Conservation (phyloP, 2,113 vertebrate genomes). For the Plecturocebus donacophilus region DNA sequence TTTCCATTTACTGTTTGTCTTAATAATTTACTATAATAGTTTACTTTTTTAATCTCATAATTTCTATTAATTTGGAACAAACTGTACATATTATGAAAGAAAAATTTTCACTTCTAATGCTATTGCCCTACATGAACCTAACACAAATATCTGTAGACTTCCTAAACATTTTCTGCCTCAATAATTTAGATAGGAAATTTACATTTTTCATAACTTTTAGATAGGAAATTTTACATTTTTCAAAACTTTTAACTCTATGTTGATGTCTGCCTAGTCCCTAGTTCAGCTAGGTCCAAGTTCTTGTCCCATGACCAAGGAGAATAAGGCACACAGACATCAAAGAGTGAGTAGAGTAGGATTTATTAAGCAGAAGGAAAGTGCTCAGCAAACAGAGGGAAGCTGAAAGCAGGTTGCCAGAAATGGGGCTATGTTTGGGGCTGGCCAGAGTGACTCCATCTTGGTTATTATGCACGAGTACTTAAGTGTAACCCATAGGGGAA, state of each 20-base stretch:
- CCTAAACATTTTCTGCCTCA: neutral
- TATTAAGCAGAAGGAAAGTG: too few species aligned
- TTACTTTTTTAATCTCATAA: neutral
- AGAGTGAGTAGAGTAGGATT: too few species aligned
- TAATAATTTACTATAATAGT: neutral
- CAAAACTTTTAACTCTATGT: neutral
- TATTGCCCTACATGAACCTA: neutral
- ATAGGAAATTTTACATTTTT: neutral
- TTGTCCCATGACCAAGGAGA: too few species aligned
- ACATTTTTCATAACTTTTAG: neutral
- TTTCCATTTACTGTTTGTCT: neutral
- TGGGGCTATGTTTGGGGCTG: too few species aligned
- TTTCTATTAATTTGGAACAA: neutral
- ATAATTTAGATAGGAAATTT: neutral
- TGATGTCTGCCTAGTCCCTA: too few species aligned
- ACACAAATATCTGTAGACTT: neutral
- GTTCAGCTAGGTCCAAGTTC: too few species aligned
- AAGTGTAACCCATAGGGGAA: too few species aligned
- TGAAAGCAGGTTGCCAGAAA: too few species aligned
- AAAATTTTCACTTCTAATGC: neutral
- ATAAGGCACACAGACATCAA: too few species aligned
- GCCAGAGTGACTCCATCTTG: too few species aligned
- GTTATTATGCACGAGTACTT: too few species aligned
- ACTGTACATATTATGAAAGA: neutral
- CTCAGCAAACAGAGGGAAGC: too few species aligned